Conservation (phyloP, 2,888 invertebrate genomes). For the Campoplex nolae region DNA sequence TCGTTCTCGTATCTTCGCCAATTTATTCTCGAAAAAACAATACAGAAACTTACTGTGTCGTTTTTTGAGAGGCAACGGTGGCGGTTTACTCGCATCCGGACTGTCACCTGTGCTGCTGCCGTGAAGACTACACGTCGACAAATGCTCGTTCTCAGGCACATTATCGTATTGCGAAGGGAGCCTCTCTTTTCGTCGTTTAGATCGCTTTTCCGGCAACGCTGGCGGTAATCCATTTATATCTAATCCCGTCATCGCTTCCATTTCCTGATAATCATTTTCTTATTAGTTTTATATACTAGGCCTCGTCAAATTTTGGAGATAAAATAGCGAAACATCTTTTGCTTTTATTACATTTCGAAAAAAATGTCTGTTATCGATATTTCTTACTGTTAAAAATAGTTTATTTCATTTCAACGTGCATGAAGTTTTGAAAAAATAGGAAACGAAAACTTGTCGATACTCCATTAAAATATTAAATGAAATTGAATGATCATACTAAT, state of each 20-base stretch:
- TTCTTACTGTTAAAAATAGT: not conserved
- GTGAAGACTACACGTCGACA: constrained; percentile 83
- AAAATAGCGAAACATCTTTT: not conserved
- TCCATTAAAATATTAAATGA: too few species aligned
- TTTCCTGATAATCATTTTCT: constrained; percentile 75
- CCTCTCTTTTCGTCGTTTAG: constrained; percentile 86
- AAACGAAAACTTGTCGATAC: not conserved
- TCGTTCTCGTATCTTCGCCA: constrained; percentile 28
- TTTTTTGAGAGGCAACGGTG: constrained; percentile 96
- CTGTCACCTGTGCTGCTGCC: constrained; percentile 82
- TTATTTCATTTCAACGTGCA: not conserved
- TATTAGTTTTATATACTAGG: not conserved
- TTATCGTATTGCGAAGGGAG: constrained; percentile 91
- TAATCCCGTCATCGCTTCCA: constrained; percentile 74
- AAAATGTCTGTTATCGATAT: not conserved
- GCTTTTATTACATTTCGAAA: not conserved
- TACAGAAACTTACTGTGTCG: constrained; percentile 94
- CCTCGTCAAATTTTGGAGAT: not conserved
- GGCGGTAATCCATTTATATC: constrained; percentile 84
- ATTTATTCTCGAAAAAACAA: constrained; percentile 49
- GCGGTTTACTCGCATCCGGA: constrained; percentile 89
- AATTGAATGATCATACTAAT: not conserved
- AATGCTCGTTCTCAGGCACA: constrained; percentile 86
- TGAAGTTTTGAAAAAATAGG: not conserved
- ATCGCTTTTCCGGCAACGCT: constrained; percentile 88